Percentiles rank a stretch among this genome's conserved stretches.
Conservation (phyloP, 2,797 vertebrate genomes). For the Salarias fasciatus region DNA sequence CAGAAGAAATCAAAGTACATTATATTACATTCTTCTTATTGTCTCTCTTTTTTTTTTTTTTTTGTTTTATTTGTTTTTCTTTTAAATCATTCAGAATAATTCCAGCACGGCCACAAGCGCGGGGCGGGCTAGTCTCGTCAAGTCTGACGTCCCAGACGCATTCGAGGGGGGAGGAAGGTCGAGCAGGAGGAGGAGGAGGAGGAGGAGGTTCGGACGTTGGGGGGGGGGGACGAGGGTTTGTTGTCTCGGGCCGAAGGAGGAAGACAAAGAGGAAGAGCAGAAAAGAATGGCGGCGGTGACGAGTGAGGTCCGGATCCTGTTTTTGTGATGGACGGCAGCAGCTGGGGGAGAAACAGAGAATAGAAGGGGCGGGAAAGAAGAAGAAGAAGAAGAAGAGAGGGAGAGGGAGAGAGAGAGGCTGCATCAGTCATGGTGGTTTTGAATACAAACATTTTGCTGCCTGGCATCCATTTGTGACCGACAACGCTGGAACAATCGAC, state of each 20-base stretch:
- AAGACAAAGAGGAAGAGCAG: slow-evolving; percentile 50
- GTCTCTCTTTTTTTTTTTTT: slow-evolving; percentile 51
- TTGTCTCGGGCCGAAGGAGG: slow-evolving; percentile 43
- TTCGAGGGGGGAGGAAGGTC: slow-evolving; percentile 5
- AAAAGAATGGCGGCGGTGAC: slow-evolving; percentile 43
- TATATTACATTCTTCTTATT: slow-evolving; percentile 79
- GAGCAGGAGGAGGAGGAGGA: no score
- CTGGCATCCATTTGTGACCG: slow-evolving; percentile 50
- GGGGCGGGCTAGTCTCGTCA: slow-evolving; percentile 19
- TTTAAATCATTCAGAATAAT: slow-evolving; percentile 65
- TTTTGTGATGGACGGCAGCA: slow-evolving; percentile 68
- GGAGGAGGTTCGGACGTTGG: no score
- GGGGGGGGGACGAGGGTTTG: slow-evolving; percentile 17
- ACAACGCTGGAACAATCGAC: slow-evolving; percentile 55
- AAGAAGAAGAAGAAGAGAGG: not conserved
- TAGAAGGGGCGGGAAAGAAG: not conserved
- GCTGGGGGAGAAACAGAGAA: slow-evolving; percentile 52
- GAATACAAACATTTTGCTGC: slow-evolving; percentile 61
- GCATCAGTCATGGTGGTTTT: slow-evolving; percentile 71
- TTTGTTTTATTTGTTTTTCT: slow-evolving; percentile 16
- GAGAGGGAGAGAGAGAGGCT: slow-evolving; percentile 30
- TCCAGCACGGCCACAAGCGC: slow-evolving; percentile 45
- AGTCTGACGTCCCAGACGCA: slow-evolving; percentile 28
- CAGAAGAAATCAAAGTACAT: slow-evolving; percentile 54
- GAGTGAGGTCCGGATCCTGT: slow-evolving; percentile 50